Evolutionary conservation across 64 coral and sea anemone species (phyloP).

Genomic region (Stichodactyla helianthus): DNA sequence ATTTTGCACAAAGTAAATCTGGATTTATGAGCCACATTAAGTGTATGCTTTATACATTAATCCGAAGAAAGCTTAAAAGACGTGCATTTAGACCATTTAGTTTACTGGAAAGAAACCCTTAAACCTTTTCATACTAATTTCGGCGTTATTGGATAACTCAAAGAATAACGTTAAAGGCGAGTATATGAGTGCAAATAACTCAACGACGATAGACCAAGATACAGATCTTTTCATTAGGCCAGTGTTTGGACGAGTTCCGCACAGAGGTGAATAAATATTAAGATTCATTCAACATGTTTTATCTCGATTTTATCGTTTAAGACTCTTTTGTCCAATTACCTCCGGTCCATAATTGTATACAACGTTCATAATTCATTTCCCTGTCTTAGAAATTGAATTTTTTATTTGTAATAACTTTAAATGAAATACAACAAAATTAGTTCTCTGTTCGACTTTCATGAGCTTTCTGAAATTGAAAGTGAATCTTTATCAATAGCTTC

Average conservation of each 20-base stretch:
- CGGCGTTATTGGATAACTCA: background rate
- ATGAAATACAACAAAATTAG: constrained; percentile 2
- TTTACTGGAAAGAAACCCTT: background rate
- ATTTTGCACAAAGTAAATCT: background rate
- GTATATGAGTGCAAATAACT: background rate
- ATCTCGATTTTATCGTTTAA: background rate
- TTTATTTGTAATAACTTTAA: constrained; percentile 18
- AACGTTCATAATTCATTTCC: constrained; percentile 20
- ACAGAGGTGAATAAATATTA: constrained; percentile 19
- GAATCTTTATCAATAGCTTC: background rate
- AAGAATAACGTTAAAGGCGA: background rate
- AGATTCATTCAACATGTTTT: constrained; percentile 13
- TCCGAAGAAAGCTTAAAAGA: background rate
- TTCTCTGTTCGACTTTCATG: background rate
- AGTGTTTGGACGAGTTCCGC: constrained; percentile 17
- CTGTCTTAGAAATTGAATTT: constrained; percentile 8
- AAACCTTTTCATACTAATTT: background rate
- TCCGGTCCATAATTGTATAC: constrained; percentile 20
- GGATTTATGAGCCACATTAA: background rate
- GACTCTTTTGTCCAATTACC: constrained; percentile 22
- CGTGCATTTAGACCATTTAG: background rate
- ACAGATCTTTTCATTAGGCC: constrained; percentile 23
- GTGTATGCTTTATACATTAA: background rate
- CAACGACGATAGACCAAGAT: background rate
- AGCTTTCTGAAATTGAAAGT: background rate